These are phyloP conservation scores for Cladopsammia gracilis DNA, from an alignment of 64 coral and sea anemone species.

Conservation along the genomic window DNA sequence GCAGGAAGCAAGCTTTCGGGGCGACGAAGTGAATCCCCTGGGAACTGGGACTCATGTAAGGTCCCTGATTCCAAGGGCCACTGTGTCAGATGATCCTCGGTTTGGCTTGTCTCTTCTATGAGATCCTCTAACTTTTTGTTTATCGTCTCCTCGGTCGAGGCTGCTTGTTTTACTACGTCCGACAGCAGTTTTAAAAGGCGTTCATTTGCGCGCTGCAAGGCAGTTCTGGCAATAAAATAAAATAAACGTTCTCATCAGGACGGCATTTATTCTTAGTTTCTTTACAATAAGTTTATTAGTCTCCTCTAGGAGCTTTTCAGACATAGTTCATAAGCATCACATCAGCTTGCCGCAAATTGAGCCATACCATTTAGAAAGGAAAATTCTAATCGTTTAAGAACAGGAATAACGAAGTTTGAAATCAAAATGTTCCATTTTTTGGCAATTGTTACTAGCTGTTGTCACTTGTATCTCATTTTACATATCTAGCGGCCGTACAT, in stretches of 20 bases:
- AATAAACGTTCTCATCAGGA: not conserved
- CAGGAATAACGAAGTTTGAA: no score
- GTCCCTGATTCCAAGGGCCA: constrained; percentile 63
- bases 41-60: constrained; percentile 48
- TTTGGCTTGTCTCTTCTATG: constrained; percentile 88
- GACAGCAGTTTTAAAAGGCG: constrained; percentile 82
- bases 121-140: constrained; percentile 91
- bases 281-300: no score
- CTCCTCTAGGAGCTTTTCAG: no score
- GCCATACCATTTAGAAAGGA: no score
- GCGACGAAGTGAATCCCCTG: constrained; percentile 47
- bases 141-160: constrained; percentile 85
- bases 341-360: not conserved
- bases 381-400: no score
- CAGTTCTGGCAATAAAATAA: constrained; percentile 47
- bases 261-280: no score
- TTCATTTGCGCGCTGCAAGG: constrained; percentile 70
- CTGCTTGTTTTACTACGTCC: constrained; percentile 80
- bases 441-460: no score
- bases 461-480: no score
- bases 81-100: constrained; percentile 73
- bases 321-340: not conserved
- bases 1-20: constrained; percentile 39
- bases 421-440: no score
- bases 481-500: no score